A percentile compares a stretch with the other conserved stretches of the same genome.
phyloP scores from a whole-genome alignment of 2,113 vertebrate species.

The Syngnathoides biaculeatus region DNA sequence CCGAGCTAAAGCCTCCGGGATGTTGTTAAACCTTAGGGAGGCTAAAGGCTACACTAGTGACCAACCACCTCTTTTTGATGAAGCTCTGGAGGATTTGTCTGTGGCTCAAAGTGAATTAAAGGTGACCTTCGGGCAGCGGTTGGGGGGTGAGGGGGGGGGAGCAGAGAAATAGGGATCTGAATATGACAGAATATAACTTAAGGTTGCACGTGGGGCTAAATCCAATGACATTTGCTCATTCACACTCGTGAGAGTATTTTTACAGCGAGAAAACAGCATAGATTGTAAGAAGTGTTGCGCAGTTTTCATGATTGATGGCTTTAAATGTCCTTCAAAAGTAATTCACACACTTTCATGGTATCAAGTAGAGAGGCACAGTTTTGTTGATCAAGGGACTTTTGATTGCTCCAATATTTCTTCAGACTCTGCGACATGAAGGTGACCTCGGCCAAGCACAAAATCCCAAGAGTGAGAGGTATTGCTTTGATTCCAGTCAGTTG shows the following conservation, averaged over 20 bases:
- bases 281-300: background rate
- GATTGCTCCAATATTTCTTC: background rate
- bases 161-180: slow-evolving; percentile 17
- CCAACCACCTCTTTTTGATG: slow-evolving; percentile 59
- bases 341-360: background rate
- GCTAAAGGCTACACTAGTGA: slow-evolving; percentile 61
- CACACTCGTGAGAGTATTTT: background rate
- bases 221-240: background rate
- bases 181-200: slow-evolving; percentile 23
- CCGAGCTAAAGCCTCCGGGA: slow-evolving; percentile 69
- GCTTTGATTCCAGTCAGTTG: background rate
- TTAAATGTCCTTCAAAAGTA: background rate
- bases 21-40: slow-evolving; percentile 61
- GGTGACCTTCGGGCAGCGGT: slow-evolving; percentile 56
- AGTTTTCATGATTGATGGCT: background rate
- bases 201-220: background rate
- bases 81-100: slow-evolving; percentile 63
- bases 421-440: background rate
- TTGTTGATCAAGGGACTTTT: no score
- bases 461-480: background rate
- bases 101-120: slow-evolving; percentile 69
- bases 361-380: no score
- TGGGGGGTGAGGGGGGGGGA: slow-evolving; percentile 16
- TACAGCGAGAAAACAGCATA: background rate
- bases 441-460: background rate